Conservation (phyloP, 2,113 vertebrate species). For the Dunckerocampus dactyliophorus region DNA sequence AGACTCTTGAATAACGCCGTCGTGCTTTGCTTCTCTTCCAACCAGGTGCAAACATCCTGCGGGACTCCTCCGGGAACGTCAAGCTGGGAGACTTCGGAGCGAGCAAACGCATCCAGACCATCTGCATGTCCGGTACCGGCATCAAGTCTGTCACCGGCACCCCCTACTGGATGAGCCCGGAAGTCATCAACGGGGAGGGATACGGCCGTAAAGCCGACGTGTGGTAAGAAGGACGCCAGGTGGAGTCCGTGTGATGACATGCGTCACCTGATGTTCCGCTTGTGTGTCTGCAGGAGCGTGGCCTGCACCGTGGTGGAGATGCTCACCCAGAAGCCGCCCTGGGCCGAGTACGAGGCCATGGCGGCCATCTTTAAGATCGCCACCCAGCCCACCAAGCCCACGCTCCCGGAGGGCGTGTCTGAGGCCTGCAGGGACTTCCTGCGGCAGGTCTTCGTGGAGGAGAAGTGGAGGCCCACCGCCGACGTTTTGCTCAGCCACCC, state of each 20-base stretch:
- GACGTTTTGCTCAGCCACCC: conserved; percentile 82
- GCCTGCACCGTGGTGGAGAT: conserved; percentile 91
- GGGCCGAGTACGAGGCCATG: conserved; percentile 91
- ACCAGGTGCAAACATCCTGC: conserved; percentile 89
- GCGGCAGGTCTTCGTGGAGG: conserved; percentile 86
- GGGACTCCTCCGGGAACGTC: conserved; percentile 88
- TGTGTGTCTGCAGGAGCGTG: conserved; percentile 75
- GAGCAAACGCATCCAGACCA: conserved; percentile 92
- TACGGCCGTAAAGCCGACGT: conserved; percentile 89
- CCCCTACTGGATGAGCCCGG: conserved; percentile 94
- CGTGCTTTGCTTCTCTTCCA: conserved; percentile 25
- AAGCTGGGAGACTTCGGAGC: conserved; percentile 92
- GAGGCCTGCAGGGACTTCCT: conserved; percentile 82
- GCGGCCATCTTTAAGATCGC: conserved; percentile 91
- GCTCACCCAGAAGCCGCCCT: conserved; percentile 88
- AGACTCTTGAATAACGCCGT: conserved; percentile 1
- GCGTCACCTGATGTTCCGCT: too few species aligned
- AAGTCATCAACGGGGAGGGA: conserved; percentile 91
- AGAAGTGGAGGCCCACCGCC: conserved; percentile 85
- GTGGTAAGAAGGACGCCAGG: conserved; percentile 73
- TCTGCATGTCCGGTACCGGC: conserved; percentile 91
- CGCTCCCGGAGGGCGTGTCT: conserved; percentile 79
- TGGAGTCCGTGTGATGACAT: too few species aligned
- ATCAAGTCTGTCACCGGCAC: conserved; percentile 93
- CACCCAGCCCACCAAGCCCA: conserved; percentile 86